Evolutionary conservation across 2,797 vertebrate species (phyloP), one percentile per base, ranked within the genome.

Genomic region (Eutrigla gurnardus): DNA sequence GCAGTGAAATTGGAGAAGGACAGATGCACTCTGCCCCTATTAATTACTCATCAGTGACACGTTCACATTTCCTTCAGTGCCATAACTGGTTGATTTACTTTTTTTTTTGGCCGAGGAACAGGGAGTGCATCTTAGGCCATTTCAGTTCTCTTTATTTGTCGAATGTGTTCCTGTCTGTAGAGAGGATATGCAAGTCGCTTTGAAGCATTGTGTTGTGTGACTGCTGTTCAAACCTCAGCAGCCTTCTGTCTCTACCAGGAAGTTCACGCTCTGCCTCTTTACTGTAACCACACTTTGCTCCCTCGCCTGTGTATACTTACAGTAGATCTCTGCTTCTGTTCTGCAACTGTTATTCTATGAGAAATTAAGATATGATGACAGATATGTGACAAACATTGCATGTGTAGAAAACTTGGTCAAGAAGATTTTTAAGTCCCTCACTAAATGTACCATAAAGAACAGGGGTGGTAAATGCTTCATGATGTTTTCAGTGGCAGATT

Each of bases 231-330:
- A 90, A 89, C 88, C 80, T 88, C 83, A 80, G 80, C 54, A 78
- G 75, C 62, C 78, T 71, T 77, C 67, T 71, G 46, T 59, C 79
- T 87, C 60, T 77, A 78, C 73, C 91, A 93, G 92, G 92, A 94
- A 93, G 88, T 92, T 87, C 49, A 82, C 39, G 74, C 60, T 84
- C 85, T 3, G 83, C 86, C 84, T 88, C 81, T 90, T 91, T 91
- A 80, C 77, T 86, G 82, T 87, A 85, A 89, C 86, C 83, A 57
- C 90, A 89, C 63, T 57, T 43, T 59, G 62, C 69, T 79, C 62
- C 78, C 57, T 78, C 6, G 10, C 33, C 9, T 81, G 45, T 43
- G 64, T 45, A 69, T 45, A 17, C 53, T 80, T 58, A n/a, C 61
- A 69, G n/a, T 67, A 36, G 55, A 36, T 17, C 46, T 65, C 4